These are phyloP conservation scores for Anastrepha obliqua DNA, from an alignment of 1,140 invertebrate species.

Conservation along the genomic window DNA sequence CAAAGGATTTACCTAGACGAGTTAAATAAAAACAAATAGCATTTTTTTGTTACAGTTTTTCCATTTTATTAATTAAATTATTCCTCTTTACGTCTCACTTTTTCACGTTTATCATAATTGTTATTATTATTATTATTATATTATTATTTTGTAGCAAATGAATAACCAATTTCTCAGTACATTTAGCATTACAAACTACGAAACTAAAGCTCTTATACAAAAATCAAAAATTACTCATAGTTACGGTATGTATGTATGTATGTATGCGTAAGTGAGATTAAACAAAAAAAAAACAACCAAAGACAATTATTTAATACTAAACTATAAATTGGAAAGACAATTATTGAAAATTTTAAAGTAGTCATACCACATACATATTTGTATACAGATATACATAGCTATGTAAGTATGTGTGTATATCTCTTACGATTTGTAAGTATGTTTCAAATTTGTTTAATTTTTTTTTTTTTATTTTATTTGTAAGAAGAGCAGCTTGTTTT, in stretches of 20 bases:
- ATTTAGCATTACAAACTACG: slow-evolving; percentile 50
- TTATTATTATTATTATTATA: slow-evolving; percentile 32
- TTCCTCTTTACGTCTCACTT: slow-evolving; percentile 15
- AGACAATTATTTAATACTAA: background rate
- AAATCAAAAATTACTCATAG: background rate
- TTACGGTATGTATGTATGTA: background rate
- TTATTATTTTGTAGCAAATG: slow-evolving; percentile 31
- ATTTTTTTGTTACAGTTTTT: slow-evolving; percentile 45
- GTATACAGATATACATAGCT: background rate
- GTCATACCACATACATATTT: background rate
- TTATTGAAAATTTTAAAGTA: slow-evolving; percentile 15
- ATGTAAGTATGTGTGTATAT: background rate
- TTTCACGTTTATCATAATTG: slow-evolving; percentile 34
- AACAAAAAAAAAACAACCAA: background rate
- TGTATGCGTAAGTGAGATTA: background rate
- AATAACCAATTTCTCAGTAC: slow-evolving; percentile 37
- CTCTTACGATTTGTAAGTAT: background rate
- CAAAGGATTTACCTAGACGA: no score
- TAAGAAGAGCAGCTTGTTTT: slow-evolving; percentile 43
- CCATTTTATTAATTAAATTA: slow-evolving; percentile 51
- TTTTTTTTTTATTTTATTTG: background rate
- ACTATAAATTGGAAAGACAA: slow-evolving; percentile 36
- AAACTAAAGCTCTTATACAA: background rate
- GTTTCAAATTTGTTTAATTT: background rate
- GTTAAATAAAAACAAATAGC: background rate